phyloP scores from a whole-genome alignment of 2,797 vertebrate species.

The Alosa sapidissima region DNA sequence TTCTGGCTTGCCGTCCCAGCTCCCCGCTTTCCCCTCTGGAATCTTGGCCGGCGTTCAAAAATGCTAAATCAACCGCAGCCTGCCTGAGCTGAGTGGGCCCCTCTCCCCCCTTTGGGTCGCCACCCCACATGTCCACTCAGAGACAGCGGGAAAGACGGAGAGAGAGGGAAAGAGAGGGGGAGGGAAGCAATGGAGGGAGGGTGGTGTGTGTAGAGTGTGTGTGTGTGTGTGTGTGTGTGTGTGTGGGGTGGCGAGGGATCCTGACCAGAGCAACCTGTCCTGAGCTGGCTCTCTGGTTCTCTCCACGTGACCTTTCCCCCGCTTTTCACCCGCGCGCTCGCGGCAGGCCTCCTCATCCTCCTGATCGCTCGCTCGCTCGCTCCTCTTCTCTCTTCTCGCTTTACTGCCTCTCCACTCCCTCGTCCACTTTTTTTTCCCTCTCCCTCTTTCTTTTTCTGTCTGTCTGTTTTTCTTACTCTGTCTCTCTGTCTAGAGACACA shows the following conservation, averaged over 20 bases:
- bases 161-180: not conserved
- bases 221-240: not conserved
- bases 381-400: not conserved
- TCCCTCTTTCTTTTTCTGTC: not conserved
- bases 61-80: slow-evolving; percentile 75
- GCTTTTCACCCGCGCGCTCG: not conserved
- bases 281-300: slow-evolving; percentile 34
- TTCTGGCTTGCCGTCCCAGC: slow-evolving; percentile 54
- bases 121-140: slow-evolving; percentile 67
- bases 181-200: not conserved
- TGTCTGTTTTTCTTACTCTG: not conserved
- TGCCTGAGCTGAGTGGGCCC: slow-evolving; percentile 60
- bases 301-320: slow-evolving; percentile 32
- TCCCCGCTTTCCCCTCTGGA: slow-evolving; percentile 68
- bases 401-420: no score
- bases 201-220: not conserved
- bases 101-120: slow-evolving; percentile 52
- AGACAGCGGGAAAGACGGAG: slow-evolving; percentile 30
- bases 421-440: not conserved
- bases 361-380: no score
- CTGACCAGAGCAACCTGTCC: slow-evolving; percentile 41
- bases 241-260: not conserved
- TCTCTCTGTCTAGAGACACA: not conserved
- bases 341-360: not conserved
- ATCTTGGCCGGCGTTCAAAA: slow-evolving; percentile 76